Evolutionary conservation across 2,888 invertebrate species (phyloP), one percentile per base, ranked within the genome.

Genomic region (Drosophila multiciliata): DNA sequence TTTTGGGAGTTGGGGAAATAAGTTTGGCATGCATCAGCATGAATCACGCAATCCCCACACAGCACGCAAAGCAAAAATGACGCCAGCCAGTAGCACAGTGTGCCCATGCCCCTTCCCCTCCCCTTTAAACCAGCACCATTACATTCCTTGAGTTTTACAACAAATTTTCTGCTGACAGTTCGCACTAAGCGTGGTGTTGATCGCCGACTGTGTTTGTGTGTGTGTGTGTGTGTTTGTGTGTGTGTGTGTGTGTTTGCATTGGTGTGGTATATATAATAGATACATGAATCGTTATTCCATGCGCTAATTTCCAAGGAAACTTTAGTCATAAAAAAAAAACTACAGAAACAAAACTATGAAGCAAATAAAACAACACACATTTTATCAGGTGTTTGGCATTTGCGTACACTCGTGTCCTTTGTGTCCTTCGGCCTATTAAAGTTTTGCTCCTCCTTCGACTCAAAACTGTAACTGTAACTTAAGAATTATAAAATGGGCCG

Each of bases 261-360:
- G 36, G 52, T 57, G 53, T 49, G 58, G 77, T 75, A 78, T 75
- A 58, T 69, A 80, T 80, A 75, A 83, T 66, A 84, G 82, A 78
- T 83, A 80, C 50, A 59, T 62, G 63, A 73, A 73, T 78, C 72
- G 80, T 79, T 75, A 75, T 73, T 78, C 68, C 78, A 78, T 79
- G 78, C 73, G 75, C 78, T 58, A 72, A 87, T 86, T 87, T 85
- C 87, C 83, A 86, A 87, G 85, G 85, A 87, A 86, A 86, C 85
- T 87, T 86, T 65, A 49, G 60, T 74, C 82, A 82, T 86, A 83
- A 85, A 85, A 83, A 83, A 38, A 70, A 36, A n/a, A 23, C 40
- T 17, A 40, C 8, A 50, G n/a, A 23, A 36, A 35, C 54, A 26
- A 26, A 7, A 72, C 45, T 53, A 33, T 7, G 23, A 71, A 75